phyloP scores from a whole-genome alignment of 2,888 invertebrate genomes.

The Drosophila meridionalis region DNA sequence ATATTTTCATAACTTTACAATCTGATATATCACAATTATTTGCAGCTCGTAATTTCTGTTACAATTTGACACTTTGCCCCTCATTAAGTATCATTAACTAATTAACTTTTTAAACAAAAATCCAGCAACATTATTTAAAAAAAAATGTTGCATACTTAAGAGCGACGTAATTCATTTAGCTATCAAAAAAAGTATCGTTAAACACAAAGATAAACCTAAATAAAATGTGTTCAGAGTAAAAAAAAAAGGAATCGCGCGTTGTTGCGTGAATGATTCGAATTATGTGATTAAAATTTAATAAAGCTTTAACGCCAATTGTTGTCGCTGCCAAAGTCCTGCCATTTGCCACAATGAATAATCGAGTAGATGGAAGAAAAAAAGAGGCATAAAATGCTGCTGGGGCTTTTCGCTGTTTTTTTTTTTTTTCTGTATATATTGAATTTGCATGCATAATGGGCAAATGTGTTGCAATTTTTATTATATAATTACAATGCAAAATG shows the following conservation, averaged over 20 bases:
- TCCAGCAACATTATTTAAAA: constrained; percentile 4
- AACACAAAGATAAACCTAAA: constrained; percentile 12
- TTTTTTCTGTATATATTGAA: constrained; percentile 2
- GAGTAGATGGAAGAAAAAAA: constrained; percentile 5
- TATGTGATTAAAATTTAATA: constrained; percentile 64
- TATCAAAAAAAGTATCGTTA: not conserved
- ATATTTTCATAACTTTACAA: not conserved
- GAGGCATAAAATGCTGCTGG: constrained; percentile 5
- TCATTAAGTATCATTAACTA: constrained; percentile 15
- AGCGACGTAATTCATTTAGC: constrained; percentile 10
- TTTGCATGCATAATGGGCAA: constrained; percentile 20
- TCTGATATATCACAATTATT: not conserved
- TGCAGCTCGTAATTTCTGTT: not conserved
- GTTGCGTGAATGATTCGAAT: constrained; percentile 50
- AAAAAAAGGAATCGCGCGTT: constrained; percentile 18
- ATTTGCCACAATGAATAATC: constrained; percentile 32
- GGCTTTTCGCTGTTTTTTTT: not conserved
- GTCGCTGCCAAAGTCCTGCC: constrained; percentile 41
- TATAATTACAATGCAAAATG: constrained; percentile 53
- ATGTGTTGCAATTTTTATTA: constrained; percentile 34
- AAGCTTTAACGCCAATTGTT: constrained; percentile 41
- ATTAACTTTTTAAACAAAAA: constrained; percentile 27
- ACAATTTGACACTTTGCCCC: not conserved
- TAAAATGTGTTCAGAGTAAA: constrained; percentile 5
- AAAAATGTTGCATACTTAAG: constrained; percentile 40